Percentiles rank a stretch among this genome's conserved stretches.
Evolutionary conservation across 1,140 invertebrate genomes (phyloP).

Genomic region (Anthonomus grandis): DNA sequence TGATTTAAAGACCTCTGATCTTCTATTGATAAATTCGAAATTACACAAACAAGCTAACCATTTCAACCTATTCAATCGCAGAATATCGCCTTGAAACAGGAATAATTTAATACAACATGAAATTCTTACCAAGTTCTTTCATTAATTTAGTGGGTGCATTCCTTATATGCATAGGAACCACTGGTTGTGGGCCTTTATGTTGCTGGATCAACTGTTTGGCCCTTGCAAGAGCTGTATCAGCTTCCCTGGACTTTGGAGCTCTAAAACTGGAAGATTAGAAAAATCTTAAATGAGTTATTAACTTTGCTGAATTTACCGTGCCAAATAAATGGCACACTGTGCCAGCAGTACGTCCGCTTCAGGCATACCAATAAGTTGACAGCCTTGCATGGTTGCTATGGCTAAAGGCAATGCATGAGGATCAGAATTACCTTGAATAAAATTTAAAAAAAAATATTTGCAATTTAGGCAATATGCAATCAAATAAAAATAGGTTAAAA

Average conservation of each 20-base stretch:
- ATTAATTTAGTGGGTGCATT: slow-evolving; percentile 79
- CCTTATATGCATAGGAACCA: slow-evolving; percentile 71
- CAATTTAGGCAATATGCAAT: too few species aligned
- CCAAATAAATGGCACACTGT: slow-evolving; percentile 73
- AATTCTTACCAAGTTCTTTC: slow-evolving; percentile 66
- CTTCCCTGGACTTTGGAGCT: slow-evolving; percentile 71
- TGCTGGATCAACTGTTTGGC: slow-evolving; percentile 60
- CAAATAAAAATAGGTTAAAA: too few species aligned
- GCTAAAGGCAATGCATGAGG: slow-evolving; percentile 58
- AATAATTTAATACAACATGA: too few species aligned
- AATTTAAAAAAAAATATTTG: too few species aligned
- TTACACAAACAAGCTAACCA: too few species aligned
- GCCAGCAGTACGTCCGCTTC: slow-evolving; percentile 75
- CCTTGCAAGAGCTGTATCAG: slow-evolving; percentile 63
- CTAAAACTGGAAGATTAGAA: slow-evolving; percentile 42
- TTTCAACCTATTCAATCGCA: too few species aligned
- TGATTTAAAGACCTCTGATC: too few species aligned
- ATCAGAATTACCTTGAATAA: slow-evolving; percentile 54
- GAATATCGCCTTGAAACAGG: too few species aligned
- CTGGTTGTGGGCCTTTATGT: slow-evolving; percentile 64
- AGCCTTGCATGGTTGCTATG: slow-evolving; percentile 71
- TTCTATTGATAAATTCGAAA: too few species aligned
- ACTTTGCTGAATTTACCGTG: slow-evolving; percentile 43
- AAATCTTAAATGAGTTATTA: too few species aligned
- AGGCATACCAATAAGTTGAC: slow-evolving; percentile 78